phyloP scores from a whole-genome alignment of 2,113 vertebrate genomes.

The Herpetotheres cachinnans region DNA sequence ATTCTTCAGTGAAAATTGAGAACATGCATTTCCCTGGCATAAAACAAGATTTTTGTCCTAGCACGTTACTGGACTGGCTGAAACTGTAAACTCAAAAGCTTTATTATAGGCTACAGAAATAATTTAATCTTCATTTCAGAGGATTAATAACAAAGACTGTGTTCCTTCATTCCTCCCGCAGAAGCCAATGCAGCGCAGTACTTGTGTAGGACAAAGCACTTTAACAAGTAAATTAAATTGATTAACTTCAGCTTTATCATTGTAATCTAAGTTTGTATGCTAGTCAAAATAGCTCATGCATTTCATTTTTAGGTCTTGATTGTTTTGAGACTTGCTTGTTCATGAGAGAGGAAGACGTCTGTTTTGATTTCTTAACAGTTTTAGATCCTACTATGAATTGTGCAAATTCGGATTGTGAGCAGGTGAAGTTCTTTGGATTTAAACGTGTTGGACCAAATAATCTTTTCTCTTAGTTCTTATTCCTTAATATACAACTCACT shows the following conservation, averaged over 20 bases:
- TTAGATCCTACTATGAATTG: not conserved
- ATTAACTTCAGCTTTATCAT: conserved; percentile 38
- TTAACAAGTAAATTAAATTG: conserved; percentile 34
- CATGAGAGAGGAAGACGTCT: not conserved
- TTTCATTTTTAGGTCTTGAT: conserved; percentile 15
- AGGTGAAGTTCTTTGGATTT: not conserved
- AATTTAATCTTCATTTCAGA: not conserved
- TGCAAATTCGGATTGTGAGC: not conserved
- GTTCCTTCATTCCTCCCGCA: not conserved
- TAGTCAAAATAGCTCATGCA: conserved; percentile 34
- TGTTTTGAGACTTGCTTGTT: conserved; percentile 43
- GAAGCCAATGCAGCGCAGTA: not conserved
- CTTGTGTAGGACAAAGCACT: not conserved
- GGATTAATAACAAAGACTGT: not conserved
- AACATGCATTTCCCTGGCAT: not conserved
- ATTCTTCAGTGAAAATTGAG: conserved; percentile 14
- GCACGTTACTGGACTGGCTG: not conserved
- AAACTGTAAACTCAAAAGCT: not conserved
- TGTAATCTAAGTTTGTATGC: conserved; percentile 14
- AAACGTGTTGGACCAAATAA: not conserved
- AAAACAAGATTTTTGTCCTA: not conserved
- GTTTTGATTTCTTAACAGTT: not conserved
- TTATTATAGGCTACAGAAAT: not conserved
- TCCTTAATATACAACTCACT: not conserved
- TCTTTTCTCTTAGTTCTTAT: not conserved